Evolutionary conservation across 1,140 invertebrate genomes (phyloP), one percentile per base, ranked within the genome.

Genomic region (Rhyzopertha dominica): DNA sequence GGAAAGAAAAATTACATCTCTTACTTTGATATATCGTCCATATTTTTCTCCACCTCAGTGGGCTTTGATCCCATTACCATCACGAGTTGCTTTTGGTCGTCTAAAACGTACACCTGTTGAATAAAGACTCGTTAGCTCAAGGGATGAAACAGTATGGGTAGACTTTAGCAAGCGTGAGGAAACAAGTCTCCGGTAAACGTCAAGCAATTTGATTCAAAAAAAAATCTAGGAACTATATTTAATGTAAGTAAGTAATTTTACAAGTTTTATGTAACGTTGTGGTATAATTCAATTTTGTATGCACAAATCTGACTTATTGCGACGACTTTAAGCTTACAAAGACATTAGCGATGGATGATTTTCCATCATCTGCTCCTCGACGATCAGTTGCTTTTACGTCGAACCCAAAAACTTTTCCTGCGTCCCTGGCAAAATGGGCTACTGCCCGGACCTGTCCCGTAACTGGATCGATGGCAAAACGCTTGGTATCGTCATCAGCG

Each of bases 361-460:
- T 77, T 0, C 87, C 87, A 59, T 85, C 81, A 51, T 86, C 80
- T 24, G 81, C 80, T 0, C 88, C 88, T 30, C 71, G 59, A 43
- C 78, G 76, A 60, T 92, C 88, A 0, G 85, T 89, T 3, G 87
- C 88, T 67, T 87, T 87, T n/a, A 91, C 86, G 68, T 90, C 87
- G 58, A 90, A 90, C 2, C 84, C 84, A 57, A 84, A 90, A 24
- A 90, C 81, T 46, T 77, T 72, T 2, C 85, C 84, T 10, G 79
- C 79, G 36, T 86, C 81, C 23, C 76, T 68, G 1, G 71, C 63
- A 46, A 84, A 79, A 22, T 79, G 76, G 4, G 75, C 74, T 13
- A 86, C 74, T 0, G 83, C 77, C n/a, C 83, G 72, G 12, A 91
- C 80, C 53, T 82, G 77, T 4, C 87, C 87, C 14, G 74, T 81